A percentile compares a stretch with the other conserved stretches of the same genome.
phyloP scores from a whole-genome alignment of 2,113 vertebrate genomes.

The Monopterus albus region DNA sequence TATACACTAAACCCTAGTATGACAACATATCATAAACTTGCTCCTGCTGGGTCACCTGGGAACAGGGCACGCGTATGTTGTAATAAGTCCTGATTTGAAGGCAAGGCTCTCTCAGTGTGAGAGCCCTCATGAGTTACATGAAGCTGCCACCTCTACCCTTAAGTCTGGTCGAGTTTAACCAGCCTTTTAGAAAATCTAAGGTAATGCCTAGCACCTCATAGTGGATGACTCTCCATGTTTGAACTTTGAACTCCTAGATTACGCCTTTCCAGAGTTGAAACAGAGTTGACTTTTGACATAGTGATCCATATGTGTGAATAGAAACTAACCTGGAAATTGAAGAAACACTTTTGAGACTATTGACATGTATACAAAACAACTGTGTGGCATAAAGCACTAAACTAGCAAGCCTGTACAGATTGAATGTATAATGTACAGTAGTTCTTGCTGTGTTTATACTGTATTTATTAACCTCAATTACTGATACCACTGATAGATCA shows the following conservation, averaged over 20 bases:
- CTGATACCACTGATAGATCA: no score
- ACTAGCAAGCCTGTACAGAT: not conserved
- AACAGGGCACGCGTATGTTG: not conserved
- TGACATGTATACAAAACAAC: not conserved
- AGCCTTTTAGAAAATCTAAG: no score
- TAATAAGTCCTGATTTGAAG: not conserved
- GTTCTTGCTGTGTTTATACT: no score
- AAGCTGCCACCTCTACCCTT: no score
- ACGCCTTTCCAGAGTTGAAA: slow-evolving; percentile 13
- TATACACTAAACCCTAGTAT: not conserved
- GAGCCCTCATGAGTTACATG: not conserved
- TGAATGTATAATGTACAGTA: no score
- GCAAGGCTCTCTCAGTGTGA: not conserved
- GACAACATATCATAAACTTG: not conserved
- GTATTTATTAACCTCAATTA: no score
- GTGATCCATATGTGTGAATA: not conserved
- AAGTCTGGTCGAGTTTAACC: no score
- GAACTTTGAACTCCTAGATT: slow-evolving; percentile 10
- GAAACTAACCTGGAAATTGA: not conserved
- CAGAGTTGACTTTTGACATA: not conserved
- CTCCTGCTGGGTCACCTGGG: not conserved
- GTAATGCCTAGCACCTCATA: not conserved
- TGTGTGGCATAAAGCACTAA: not conserved
- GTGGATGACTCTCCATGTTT: no score
- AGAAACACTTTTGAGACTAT: not conserved